phyloP scores from a whole-genome alignment of 2,797 vertebrate genomes.

The Gymnocypris eckloni region DNA sequence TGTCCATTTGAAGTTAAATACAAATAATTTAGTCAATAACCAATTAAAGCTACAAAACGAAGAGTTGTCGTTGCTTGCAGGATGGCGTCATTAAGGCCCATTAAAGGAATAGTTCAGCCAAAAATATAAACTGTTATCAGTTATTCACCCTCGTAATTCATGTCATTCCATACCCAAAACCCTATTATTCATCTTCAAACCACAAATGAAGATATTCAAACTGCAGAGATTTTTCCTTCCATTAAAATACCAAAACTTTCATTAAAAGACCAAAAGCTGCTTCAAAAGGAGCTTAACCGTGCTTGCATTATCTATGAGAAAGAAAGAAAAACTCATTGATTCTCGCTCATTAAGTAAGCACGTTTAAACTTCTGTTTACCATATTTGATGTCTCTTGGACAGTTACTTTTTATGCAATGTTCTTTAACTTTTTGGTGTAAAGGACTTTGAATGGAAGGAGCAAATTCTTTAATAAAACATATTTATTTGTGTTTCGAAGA shows the following conservation, averaged over 20 bases:
- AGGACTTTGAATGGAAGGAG: not conserved
- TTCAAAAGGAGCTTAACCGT: not conserved
- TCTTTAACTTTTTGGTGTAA: not conserved
- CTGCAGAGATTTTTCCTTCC: not conserved
- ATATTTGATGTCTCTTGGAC: not conserved
- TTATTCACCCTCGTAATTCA: not conserved
- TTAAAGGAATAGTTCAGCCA: not conserved
- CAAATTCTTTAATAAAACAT: not conserved
- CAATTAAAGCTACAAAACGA: not conserved
- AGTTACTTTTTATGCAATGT: not conserved
- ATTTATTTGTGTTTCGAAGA: too few species aligned
- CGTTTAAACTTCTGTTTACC: not conserved
- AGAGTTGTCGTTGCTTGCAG: not conserved
- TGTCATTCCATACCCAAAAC: not conserved
- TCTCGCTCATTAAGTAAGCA: not conserved
- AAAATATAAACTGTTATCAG: not conserved
- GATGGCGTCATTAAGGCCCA: not conserved
- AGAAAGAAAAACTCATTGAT: not conserved
- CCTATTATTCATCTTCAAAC: not conserved
- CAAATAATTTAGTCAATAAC: not conserved
- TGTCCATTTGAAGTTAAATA: not conserved
- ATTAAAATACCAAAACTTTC: too few species aligned
- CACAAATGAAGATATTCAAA: not conserved
- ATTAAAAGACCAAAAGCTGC: too few species aligned
- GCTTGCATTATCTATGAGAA: too few species aligned